Evolutionary conservation across 2,797 vertebrate genomes (phyloP).

Genomic region (Triplophysa bombifrons): DNA sequence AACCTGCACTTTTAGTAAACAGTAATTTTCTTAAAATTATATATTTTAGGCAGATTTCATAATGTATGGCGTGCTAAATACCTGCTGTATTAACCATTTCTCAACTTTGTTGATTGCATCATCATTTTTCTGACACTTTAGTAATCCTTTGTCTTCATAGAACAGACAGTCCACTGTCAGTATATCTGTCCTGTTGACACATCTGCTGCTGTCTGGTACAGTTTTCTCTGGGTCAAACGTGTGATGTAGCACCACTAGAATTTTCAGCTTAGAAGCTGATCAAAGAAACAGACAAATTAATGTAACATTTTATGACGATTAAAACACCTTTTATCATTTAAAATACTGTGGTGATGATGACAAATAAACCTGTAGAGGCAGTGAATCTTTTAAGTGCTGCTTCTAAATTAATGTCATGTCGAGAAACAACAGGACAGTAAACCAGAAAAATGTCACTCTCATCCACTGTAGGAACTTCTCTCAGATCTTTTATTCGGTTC

Average conservation of each 20-base stretch:
- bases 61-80: slow-evolving; percentile 2
- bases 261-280: neutral
- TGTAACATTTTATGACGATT: neutral
- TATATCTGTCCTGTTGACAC: no score
- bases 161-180: no score
- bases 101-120: no score
- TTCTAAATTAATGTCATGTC: neutral
- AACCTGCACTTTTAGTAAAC: neutral
- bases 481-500: neutral
- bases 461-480: neutral
- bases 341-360: neutral
- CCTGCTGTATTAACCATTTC: neutral
- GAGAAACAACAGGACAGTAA: slow-evolving; percentile 22
- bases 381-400: neutral
- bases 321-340: neutral
- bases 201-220: no score
- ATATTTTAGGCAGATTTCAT: neutral
- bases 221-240: neutral
- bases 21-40: neutral
- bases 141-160: no score
- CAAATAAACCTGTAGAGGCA: neutral
- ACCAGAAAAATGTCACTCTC: slow-evolving; percentile 5
- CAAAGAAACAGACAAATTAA: neutral
- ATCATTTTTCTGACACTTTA: no score
- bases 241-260: slow-evolving; percentile 23